A percentile compares a stretch with the other conserved stretches of the same genome.
Conservation (phyloP, 2,113 vertebrate genomes). For the Poeciliopsis turrubarensis region DNA sequence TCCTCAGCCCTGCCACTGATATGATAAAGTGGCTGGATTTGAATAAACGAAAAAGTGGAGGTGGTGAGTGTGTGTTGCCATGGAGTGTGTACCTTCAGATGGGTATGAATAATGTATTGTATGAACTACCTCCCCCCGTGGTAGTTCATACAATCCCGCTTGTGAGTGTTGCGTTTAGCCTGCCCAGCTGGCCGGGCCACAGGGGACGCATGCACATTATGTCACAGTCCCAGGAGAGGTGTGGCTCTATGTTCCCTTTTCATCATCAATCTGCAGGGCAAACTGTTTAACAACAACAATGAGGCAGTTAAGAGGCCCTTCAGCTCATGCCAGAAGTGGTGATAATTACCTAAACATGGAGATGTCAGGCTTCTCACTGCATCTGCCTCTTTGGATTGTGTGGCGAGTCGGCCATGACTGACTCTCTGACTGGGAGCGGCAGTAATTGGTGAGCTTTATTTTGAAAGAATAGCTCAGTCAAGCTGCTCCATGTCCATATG, state of each 20-base stretch:
- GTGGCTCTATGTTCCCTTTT: constrained; percentile 76
- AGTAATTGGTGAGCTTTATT: constrained; percentile 72
- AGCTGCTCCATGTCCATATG: constrained; percentile 51
- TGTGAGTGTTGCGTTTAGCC: constrained; percentile 69
- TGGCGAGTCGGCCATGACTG: constrained; percentile 70
- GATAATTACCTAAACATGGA: constrained; percentile 82
- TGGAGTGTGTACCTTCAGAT: constrained; percentile 62
- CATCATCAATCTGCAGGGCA: constrained; percentile 77
- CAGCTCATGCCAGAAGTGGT: constrained; percentile 72
- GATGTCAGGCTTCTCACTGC: constrained; percentile 67
- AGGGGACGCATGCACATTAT: constrained; percentile 74
- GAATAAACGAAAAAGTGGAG: constrained; percentile 44
- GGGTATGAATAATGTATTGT: constrained; percentile 77
- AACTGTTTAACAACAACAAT: constrained; percentile 81
- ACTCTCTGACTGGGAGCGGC: constrained; percentile 49
- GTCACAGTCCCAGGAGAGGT: constrained; percentile 70
- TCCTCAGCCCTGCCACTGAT: constrained; percentile 66
- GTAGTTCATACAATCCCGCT: constrained; percentile 49
- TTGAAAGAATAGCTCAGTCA: constrained; percentile 69
- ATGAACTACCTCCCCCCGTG: constrained; percentile 54
- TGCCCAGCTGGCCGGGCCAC: constrained; percentile 77
- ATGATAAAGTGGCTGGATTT: constrained; percentile 72
- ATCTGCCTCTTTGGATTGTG: constrained; percentile 61
- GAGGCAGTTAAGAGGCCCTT: constrained; percentile 70
- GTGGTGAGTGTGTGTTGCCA: constrained; percentile 22